Evolutionary conservation across 2,888 invertebrate species (phyloP).

Genomic region (Galeruca laticollis): DNA sequence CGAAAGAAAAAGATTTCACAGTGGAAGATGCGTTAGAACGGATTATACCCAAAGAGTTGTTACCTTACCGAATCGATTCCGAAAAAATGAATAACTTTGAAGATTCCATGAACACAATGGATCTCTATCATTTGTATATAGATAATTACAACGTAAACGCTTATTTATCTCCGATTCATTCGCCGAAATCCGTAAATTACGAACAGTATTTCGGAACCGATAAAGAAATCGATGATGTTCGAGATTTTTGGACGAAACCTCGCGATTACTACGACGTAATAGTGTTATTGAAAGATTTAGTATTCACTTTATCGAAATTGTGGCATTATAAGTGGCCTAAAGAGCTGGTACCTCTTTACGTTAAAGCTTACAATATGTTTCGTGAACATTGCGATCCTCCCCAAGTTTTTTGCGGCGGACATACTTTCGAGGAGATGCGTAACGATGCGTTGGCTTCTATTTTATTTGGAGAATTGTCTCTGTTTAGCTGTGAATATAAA

Average conservation of each 20-base stretch:
- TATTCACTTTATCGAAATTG: constrained; percentile 71
- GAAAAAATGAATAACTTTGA: constrained; percentile 65
- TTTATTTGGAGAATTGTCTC: constrained; percentile 69
- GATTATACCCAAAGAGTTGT: constrained; percentile 71
- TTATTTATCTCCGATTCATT: constrained; percentile 58
- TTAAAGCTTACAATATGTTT: constrained; percentile 43
- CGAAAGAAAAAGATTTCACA: constrained; percentile 73
- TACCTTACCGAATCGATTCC: constrained; percentile 64
- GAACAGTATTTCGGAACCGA: constrained; percentile 76
- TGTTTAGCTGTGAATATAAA: constrained; percentile 52
- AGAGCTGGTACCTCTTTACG: constrained; percentile 70
- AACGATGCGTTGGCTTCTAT: constrained; percentile 69
- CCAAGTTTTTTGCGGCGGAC: constrained; percentile 64
- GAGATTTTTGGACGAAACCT: constrained; percentile 71
- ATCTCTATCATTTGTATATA: constrained; percentile 73
- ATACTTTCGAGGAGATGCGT: constrained; percentile 64
- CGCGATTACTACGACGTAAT: constrained; percentile 72
- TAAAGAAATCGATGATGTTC: constrained; percentile 74
- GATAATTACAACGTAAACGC: constrained; percentile 59
- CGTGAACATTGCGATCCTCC: constrained; percentile 71
- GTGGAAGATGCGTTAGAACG: constrained; percentile 77
- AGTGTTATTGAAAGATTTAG: constrained; percentile 73
- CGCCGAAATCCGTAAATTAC: constrained; percentile 55
- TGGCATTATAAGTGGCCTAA: constrained; percentile 78
- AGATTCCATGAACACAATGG: constrained; percentile 74